Percentiles rank a stretch among this genome's conserved stretches.
Conservation (phyloP, 2,113 vertebrate species). For the Psilopogon haemacephalus region DNA sequence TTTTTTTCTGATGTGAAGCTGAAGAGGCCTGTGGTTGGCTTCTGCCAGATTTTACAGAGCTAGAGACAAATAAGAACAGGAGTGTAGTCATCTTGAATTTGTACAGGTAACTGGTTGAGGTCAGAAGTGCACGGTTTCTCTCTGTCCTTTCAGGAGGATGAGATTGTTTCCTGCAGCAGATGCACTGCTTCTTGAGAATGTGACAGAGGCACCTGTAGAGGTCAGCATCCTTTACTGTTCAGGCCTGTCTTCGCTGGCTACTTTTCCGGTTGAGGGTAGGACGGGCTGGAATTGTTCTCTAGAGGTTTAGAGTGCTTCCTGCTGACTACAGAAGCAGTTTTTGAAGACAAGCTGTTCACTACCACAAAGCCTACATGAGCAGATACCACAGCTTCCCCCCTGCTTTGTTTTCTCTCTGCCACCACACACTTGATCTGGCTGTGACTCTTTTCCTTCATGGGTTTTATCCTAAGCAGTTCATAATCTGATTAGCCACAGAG, state of each 20-base stretch:
- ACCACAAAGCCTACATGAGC: neutral
- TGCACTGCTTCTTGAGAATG: neutral
- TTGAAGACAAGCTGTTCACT: neutral
- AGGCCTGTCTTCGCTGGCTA: neutral
- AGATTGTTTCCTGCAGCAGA: accelerated
- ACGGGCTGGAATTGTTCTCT: neutral
- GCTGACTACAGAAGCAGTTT: neutral
- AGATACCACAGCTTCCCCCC: neutral
- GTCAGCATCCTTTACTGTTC: neutral
- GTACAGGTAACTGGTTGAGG: accelerated
- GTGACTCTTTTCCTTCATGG: neutral
- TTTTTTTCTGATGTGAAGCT: neutral
- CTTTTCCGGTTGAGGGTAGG: neutral
- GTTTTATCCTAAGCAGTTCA: neutral
- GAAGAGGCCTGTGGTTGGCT: neutral
- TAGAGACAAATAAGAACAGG: neutral
- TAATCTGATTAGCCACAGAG: neutral
- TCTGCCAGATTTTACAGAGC: neutral
- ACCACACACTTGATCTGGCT: neutral
- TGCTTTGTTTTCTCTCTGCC: neutral
- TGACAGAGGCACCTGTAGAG: neutral
- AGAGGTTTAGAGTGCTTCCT: neutral
- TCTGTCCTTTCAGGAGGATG: neutral
- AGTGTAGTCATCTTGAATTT: neutral
- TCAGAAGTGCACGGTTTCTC: accelerated